These are phyloP conservation scores for Numenius arquata DNA, from an alignment of 2,113 vertebrate species.

Conservation along the genomic window DNA sequence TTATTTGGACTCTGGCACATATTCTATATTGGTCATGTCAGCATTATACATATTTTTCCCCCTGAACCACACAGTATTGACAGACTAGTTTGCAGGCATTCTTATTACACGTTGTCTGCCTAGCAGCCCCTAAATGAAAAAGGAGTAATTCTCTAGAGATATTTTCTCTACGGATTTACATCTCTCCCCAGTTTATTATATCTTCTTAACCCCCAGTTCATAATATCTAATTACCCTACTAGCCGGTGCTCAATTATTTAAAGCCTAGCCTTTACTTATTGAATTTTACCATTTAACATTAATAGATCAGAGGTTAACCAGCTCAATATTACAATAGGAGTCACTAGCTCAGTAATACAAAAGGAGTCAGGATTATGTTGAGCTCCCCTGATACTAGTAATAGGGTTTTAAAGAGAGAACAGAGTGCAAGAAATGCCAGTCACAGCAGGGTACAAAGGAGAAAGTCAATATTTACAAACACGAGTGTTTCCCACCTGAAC, in stretches of 20 bases:
- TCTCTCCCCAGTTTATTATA: not conserved
- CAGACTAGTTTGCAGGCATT: not conserved
- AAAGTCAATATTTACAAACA: not conserved
- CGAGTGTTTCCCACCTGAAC: not conserved
- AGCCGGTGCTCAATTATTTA: constrained; percentile 8
- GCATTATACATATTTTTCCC: constrained; percentile 37
- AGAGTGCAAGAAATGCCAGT: not conserved
- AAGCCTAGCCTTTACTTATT: not conserved
- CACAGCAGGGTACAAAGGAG: not conserved
- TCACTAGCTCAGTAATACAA: not conserved
- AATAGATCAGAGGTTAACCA: constrained; percentile 39
- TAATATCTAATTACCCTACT: constrained; percentile 19
- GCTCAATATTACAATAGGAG: not conserved
- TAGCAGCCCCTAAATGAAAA: not conserved
- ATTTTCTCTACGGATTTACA: not conserved
- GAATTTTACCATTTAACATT: constrained; percentile 38
- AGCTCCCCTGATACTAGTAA: not conserved
- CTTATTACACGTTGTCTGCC: not conserved
- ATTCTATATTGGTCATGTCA: constrained; percentile 31
- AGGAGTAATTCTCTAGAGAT: not conserved
- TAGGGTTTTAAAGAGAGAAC: not conserved
- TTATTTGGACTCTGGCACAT: not conserved
- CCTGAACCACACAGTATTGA: constrained; percentile 10
- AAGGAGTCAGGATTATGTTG: not conserved
- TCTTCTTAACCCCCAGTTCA: constrained; percentile 1